Evolutionary conservation across 2,888 invertebrate species (phyloP).

Genomic region (Nephrotoma flavescens): DNA sequence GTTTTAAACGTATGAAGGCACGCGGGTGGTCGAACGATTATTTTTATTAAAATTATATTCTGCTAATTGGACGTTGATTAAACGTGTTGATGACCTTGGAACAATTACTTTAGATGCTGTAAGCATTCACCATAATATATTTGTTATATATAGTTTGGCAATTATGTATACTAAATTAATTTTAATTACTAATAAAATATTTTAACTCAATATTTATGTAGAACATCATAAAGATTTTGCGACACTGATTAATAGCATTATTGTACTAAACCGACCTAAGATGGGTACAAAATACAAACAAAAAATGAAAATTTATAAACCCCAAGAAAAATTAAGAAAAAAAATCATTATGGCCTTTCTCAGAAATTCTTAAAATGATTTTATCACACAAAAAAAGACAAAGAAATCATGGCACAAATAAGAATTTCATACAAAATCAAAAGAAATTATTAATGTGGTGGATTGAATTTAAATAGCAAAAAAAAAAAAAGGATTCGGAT

Average conservation of each 20-base stretch:
- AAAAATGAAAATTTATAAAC: neutral
- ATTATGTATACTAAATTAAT: neutral
- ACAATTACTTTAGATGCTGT: neutral
- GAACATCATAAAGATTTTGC: neutral
- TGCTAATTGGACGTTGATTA: neutral
- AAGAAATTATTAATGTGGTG: neutral
- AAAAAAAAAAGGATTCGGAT: neutral
- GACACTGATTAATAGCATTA: neutral
- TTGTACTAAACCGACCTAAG: neutral
- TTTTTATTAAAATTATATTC: neutral
- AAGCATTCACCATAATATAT: neutral
- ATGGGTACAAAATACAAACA: neutral
- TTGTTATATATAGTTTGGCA: neutral
- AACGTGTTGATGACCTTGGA: neutral
- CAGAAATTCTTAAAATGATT: neutral
- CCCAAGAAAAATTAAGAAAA: neutral
- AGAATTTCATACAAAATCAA: neutral
- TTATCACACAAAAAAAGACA: neutral
- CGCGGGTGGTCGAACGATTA: neutral
- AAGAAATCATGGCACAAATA: neutral
- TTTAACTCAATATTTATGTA: neutral
- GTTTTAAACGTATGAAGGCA: neutral
- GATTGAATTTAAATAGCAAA: neutral
- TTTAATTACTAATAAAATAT: neutral
- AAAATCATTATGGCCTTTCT: neutral